These are phyloP conservation scores for Aleiodes leptofemur DNA, from an alignment of 2,888 invertebrate genomes.

Conservation along the genomic window DNA sequence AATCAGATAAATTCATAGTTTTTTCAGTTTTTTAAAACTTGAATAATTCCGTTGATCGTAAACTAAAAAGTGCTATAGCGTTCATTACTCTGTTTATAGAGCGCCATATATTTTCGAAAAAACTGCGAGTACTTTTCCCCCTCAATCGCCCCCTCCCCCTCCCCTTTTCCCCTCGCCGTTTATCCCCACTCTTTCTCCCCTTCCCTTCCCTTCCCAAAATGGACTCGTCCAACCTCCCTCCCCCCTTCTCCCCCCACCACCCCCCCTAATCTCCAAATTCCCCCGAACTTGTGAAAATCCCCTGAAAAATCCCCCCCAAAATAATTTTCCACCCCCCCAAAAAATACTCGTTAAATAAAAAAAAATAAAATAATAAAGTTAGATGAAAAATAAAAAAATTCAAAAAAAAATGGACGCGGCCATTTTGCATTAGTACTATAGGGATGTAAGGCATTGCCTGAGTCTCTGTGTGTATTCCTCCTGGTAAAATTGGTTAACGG, in stretches of 20 bases:
- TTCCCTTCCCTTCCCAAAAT: slow-evolving; percentile 54
- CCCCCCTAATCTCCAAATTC: slow-evolving; percentile 12
- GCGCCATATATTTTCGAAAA: slow-evolving; percentile 2
- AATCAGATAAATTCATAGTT: background rate
- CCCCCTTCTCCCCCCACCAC: slow-evolving; percentile 37
- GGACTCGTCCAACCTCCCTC: slow-evolving; percentile 67
- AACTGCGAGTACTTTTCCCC: background rate
- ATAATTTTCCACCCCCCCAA: slow-evolving; percentile 3
- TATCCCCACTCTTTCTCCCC: slow-evolving; percentile 33
- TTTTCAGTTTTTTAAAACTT: too few relatives aligned
- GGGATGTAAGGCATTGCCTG: slow-evolving; percentile 55
- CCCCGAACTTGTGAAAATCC: slow-evolving; percentile 9
- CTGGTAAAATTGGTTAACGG: slow-evolving; percentile 18
- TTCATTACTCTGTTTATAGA: slow-evolving; percentile 28
- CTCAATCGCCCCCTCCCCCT: too few relatives aligned
- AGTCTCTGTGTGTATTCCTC: slow-evolving; percentile 1
- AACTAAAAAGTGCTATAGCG: slow-evolving; percentile 30
- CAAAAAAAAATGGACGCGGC: slow-evolving; percentile 60
- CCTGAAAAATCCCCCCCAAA: background rate
- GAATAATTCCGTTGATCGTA: slow-evolving; percentile 66
- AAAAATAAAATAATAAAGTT: slow-evolving; percentile 31
- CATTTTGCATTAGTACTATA: slow-evolving; percentile 62
- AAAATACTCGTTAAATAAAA: slow-evolving; percentile 48
- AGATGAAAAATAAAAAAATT: background rate
- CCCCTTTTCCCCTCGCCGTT: background rate